Base-by-base conservation (phyloP, 1,140 invertebrate species). In the Drosophila biarmipes region DNA sequence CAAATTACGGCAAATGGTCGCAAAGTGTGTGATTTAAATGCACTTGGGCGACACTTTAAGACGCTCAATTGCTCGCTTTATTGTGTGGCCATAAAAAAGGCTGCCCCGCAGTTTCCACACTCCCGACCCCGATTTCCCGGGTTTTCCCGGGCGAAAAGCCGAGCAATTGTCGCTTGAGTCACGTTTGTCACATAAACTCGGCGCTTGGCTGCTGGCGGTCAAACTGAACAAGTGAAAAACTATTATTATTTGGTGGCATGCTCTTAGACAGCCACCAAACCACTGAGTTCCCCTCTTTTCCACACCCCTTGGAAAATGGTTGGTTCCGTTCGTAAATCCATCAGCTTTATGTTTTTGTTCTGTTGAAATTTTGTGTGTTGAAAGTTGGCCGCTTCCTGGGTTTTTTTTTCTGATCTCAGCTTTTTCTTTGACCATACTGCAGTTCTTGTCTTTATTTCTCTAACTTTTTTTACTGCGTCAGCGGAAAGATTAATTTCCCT, bases 21-120 rank as follows among this genome's bases (percentile, higher is more conserved):
- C 84, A 89, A 89, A 89, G 84, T 89, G 84, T 89, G 84, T 89
- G 84, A 89, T 89, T 89, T 89, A 89, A 89, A 89, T 89, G 84
- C 84, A 89, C 84, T 89, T 89, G 84, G 76, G 84, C 79, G 84
- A 89, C 84, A 89, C 84, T 89, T 89, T 89, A 89, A 89, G 84
- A 84, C 84, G 84, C 85, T 89, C 85, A 89, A 89, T 89, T 89
- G 84, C 84, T 89, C 80, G 84, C 80, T 89, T 89, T 89, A 89
- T 89, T 89, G 84, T 87, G 76, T 27, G 85, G 79, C 76, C 85
- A 87, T 87, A 87, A 87, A 87, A 81, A 84, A 69, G 78, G 64
- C 56, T 49, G 29, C n/a, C 53, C 12, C 40, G 31, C 29, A 40
- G 17, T 43, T 34, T 29, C 54, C 27, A 12, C 15, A 11, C 29